Base-by-base conservation (phyloP, 2,888 invertebrate species). In the Tribolium freemani region DNA sequence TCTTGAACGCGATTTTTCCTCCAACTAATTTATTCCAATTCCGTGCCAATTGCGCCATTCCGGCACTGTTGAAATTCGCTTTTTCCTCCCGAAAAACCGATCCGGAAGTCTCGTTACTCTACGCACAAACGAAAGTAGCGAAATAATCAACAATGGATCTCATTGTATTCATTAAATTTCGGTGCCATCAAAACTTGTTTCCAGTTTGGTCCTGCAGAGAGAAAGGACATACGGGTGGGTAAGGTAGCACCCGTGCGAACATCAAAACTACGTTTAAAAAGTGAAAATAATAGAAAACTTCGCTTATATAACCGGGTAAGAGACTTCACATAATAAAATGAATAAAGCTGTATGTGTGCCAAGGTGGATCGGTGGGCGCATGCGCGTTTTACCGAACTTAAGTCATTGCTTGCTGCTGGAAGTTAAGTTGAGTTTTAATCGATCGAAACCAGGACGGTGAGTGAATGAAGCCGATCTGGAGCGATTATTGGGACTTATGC, bases 231-330 rank as follows among this genome's bases (percentile, higher is more conserved):
- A 9, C 46, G 45, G 6, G 46, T 58, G 2, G 16, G 16, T 16
- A 16, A 16, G 16, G n/a, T n/a, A 61, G 50, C 50, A 63, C 16
- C 13, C 70, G 74, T 75, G 75, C 76, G 67, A 76, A 77, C 79
- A 81, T 81, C 81, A 79, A 81, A 81, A 81, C 80, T 79, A 79
- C 83, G 77, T 84, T 83, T 84, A 83, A 84, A 85, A 86, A 86
- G 86, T 86, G 86, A 86, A 86, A 86, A 86, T 84, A 86, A 85
- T 86, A 86, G 85, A 85, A 86, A 86, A 86, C 83, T 79, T 79
- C 81, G 78, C 84, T 86, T 86, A 86, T 85, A 86, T 86, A 86
- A 86, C 81, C 81, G 78, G 79, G 81, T 77, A 82, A 82, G 83
- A 81, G 83, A 82, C 82, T 84, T 79, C 82, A 83, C 84, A 85